A percentile compares a stretch with the other conserved stretches of the same genome.
Evolutionary conservation across 1,140 invertebrate genomes (phyloP).

Genomic region (Gonioctena quinquepunctata): DNA sequence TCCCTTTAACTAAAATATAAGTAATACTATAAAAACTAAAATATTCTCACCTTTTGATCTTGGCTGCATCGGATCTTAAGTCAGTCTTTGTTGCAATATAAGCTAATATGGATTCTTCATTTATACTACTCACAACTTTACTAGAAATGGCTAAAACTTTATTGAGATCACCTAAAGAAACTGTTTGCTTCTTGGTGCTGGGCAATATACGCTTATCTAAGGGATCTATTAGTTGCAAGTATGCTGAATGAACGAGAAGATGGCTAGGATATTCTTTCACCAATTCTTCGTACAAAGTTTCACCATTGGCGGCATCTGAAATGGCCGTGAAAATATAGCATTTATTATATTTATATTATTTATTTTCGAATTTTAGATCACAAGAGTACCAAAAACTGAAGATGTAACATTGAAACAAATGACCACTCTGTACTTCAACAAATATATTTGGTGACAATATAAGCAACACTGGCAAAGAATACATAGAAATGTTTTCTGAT

Average conservation of each 20-base stretch:
- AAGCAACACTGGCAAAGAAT: too few relatives aligned
- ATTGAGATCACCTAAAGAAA: constrained; percentile 31
- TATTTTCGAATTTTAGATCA: too few relatives aligned
- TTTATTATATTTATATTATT: too few relatives aligned
- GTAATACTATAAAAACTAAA: not conserved
- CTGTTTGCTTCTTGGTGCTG: constrained; percentile 12
- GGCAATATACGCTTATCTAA: constrained; percentile 57
- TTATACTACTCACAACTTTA: constrained; percentile 72
- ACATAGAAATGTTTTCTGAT: too few relatives aligned
- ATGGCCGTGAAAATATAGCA: too few relatives aligned
- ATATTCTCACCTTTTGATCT: constrained; percentile 75
- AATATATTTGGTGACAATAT: too few relatives aligned
- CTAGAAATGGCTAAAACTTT: constrained; percentile 64
- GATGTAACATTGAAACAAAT: too few relatives aligned
- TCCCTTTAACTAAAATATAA: not conserved
- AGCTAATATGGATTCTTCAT: constrained; percentile 64
- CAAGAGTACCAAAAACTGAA: too few relatives aligned
- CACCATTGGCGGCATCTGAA: constrained; percentile 63
- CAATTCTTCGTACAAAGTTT: constrained; percentile 77
- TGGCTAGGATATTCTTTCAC: constrained; percentile 70
- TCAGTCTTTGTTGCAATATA: constrained; percentile 77
- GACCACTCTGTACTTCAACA: too few relatives aligned
- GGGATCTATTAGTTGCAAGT: constrained; percentile 76
- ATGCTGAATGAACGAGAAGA: constrained; percentile 74
- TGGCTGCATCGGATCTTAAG: constrained; percentile 72